Conservation (phyloP, 2,888 invertebrate species). For the Ecliptopera silaceata region DNA sequence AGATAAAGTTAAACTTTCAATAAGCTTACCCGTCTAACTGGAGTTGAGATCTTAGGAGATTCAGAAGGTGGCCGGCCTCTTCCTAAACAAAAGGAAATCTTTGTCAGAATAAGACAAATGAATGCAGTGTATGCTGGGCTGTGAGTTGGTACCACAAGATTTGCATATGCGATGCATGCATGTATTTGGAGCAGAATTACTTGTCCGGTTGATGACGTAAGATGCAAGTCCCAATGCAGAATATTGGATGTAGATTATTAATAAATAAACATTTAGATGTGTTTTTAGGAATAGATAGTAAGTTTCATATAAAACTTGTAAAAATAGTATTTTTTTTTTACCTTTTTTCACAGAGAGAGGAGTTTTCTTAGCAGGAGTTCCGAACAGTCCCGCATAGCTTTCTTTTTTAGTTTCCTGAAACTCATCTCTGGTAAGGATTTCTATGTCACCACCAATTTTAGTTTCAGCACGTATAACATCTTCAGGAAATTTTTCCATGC, state of each 20-base stretch:
- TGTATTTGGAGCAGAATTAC: neutral
- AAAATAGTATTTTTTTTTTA: constrained; percentile 27
- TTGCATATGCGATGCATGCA: neutral
- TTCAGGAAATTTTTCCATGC: constrained; percentile 91
- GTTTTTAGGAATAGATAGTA: too few relatives aligned
- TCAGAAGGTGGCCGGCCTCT: constrained; percentile 48
- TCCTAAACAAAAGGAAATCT: constrained; percentile 45
- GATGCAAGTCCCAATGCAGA: too few relatives aligned
- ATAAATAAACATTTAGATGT: too few relatives aligned
- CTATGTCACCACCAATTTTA: constrained; percentile 87
- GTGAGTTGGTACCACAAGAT: too few relatives aligned
- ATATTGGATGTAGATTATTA: too few relatives aligned
- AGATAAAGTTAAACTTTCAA: too few relatives aligned
- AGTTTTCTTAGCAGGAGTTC: constrained; percentile 62
- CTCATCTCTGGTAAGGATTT: constrained; percentile 85
- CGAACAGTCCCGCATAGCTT: constrained; percentile 75
- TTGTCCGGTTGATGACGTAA: neutral
- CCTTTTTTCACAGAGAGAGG: constrained; percentile 62
- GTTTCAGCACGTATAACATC: constrained; percentile 90
- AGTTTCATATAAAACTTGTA: too few relatives aligned
- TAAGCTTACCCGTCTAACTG: constrained; percentile 57
- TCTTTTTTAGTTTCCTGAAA: constrained; percentile 73
- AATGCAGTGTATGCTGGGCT: too few relatives aligned
- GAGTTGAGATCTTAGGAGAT: constrained; percentile 49
- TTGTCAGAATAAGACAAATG: neutral